phyloP scores from a whole-genome alignment of 2,888 invertebrate species.

The Tinea trinotella region DNA sequence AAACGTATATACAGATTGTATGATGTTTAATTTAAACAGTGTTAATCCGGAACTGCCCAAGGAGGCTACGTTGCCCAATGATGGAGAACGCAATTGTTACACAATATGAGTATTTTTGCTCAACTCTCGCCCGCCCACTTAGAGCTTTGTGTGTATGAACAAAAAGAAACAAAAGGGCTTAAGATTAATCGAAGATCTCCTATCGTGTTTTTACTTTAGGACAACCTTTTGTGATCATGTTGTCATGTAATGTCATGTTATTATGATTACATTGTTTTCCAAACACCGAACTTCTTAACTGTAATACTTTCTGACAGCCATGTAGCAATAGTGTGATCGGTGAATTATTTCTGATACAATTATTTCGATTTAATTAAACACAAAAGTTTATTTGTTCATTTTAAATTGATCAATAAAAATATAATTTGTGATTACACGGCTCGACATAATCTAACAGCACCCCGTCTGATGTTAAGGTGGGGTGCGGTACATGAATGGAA shows the following conservation, averaged over 20 bases:
- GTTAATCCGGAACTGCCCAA: conserved; percentile 13
- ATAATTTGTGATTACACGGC: no score
- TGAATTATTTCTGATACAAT: neutral
- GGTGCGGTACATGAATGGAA: no score
- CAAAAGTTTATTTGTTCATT: neutral
- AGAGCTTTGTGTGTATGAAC: conserved; percentile 28
- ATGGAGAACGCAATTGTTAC: conserved; percentile 32
- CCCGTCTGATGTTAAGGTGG: no score
- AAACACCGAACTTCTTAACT: neutral
- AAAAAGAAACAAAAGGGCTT: conserved; percentile 35
- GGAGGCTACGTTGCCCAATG: conserved; percentile 39
- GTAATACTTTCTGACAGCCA: neutral
- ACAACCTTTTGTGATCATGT: conserved; percentile 2
- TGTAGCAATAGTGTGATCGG: neutral
- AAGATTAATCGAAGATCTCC: conserved; percentile 9
- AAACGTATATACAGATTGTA: neutral
- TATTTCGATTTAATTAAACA: neutral
- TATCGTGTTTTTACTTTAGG: conserved; percentile 3
- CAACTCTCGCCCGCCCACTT: conserved; percentile 39
- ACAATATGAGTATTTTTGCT: conserved; percentile 49
- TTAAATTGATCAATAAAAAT: no score
- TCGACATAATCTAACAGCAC: no score
- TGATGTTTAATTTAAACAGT: neutral
- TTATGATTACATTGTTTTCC: neutral
- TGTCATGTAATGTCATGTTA: neutral